Evolutionary conservation across 2,113 vertebrate species (phyloP).

Genomic region (Piaya cayana): DNA sequence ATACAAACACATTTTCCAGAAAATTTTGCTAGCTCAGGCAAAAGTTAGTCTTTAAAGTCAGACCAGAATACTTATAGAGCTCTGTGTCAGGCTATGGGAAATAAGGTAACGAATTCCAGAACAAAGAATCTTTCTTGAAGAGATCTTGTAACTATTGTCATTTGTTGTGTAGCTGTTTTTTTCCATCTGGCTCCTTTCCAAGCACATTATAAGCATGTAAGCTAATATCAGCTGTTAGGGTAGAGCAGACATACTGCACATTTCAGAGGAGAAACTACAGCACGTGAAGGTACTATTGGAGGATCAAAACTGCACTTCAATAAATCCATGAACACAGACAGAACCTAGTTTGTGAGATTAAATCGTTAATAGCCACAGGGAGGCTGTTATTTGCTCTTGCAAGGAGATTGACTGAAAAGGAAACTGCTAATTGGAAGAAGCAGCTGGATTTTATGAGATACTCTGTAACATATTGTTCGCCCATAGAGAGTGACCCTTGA

Average conservation of each 20-base stretch:
- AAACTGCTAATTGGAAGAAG: not conserved
- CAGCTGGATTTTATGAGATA: not conserved
- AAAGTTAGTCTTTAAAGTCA: not conserved
- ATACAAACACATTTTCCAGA: not conserved
- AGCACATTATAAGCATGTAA: not conserved
- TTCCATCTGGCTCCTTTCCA: not conserved
- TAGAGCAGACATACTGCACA: not conserved
- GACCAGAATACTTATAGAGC: not conserved
- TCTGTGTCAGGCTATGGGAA: not conserved
- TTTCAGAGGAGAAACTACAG: not conserved
- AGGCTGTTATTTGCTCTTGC: not conserved
- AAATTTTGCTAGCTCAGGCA: not conserved
- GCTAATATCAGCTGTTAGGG: not conserved
- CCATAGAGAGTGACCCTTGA: not conserved
- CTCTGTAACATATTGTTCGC: not conserved
- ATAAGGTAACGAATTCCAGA: not conserved
- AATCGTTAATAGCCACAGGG: not conserved
- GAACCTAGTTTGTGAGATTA: not conserved
- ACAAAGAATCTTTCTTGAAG: not conserved
- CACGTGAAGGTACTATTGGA: not conserved
- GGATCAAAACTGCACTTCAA: not conserved
- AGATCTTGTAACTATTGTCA: not conserved
- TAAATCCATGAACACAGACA: not conserved
- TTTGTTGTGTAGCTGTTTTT: not conserved
- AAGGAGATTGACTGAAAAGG: not conserved